Percentiles rank a stretch among this genome's conserved stretches.
phyloP scores from a whole-genome alignment of 2,797 vertebrate genomes.

The Coranthus polyacanthus region DNA sequence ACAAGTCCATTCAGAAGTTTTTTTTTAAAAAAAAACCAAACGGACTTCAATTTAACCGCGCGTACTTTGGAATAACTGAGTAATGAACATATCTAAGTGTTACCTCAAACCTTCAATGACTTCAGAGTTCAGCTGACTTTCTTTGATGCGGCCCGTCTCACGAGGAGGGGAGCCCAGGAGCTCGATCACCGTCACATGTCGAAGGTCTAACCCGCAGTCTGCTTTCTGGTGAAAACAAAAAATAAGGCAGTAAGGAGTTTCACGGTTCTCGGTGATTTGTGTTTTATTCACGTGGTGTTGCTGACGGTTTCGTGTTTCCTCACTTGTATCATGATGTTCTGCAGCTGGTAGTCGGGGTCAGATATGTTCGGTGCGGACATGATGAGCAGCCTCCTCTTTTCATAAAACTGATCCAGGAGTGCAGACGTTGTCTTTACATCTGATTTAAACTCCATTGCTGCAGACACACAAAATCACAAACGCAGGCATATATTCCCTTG shows the following conservation, averaged over 20 bases:
- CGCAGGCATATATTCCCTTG: not conserved
- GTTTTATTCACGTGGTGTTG: too few species aligned
- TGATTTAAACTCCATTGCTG: constrained; percentile 92
- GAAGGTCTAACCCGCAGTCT: constrained; percentile 91
- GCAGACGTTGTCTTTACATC: constrained; percentile 87
- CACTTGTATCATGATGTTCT: constrained; percentile 94
- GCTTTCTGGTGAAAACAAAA: constrained; percentile 83
- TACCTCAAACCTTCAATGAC: constrained; percentile 95
- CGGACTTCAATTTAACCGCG: constrained; percentile 15
- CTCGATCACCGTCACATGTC: constrained; percentile 91
- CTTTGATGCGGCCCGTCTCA: constrained; percentile 91
- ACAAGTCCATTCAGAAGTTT: constrained; percentile 8
- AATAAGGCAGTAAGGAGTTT: not conserved
- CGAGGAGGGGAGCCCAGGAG: constrained; percentile 90
- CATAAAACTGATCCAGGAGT: constrained; percentile 94
- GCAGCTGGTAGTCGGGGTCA: constrained; percentile 91
- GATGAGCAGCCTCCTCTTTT: constrained; percentile 92
- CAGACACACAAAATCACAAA: constrained; percentile 33
- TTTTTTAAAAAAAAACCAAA: too few species aligned
- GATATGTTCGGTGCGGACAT: constrained; percentile 90
- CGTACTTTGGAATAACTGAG: not conserved
- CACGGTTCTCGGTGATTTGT: not conserved
- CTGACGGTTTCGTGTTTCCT: constrained; percentile 34
- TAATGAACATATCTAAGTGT: constrained; percentile 6
- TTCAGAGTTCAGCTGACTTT: constrained; percentile 83